Conservation (phyloP, 2,797 vertebrate species). For the Tauraco hartlaubi region DNA sequence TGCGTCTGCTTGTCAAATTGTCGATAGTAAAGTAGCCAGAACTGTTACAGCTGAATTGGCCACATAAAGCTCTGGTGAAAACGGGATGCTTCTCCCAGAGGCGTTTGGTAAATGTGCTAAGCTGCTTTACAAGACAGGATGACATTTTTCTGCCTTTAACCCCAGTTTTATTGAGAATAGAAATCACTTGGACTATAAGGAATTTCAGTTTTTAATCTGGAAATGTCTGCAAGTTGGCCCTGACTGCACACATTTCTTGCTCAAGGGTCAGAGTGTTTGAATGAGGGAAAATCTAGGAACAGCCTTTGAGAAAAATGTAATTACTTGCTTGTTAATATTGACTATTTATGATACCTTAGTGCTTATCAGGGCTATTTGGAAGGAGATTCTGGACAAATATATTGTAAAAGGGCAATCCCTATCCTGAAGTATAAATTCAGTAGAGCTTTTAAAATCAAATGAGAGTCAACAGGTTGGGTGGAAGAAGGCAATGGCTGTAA, state of each 20-base stretch:
- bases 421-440: neutral
- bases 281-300: neutral
- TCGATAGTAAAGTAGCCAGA: slow-evolving; percentile 39
- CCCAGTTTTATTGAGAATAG: slow-evolving; percentile 14
- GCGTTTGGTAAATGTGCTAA: slow-evolving; percentile 32
- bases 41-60: slow-evolving; percentile 63
- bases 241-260: neutral
- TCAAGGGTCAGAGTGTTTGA: neutral
- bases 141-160: slow-evolving; percentile 52
- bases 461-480: neutral
- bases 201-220: neutral
- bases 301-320: neutral
- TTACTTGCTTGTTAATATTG: neutral
- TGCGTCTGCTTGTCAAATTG: slow-evolving; percentile 57
- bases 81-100: slow-evolving; percentile 50
- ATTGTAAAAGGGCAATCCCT: neutral
- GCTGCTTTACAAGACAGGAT: slow-evolving; percentile 52
- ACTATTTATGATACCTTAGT: neutral
- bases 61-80: slow-evolving; percentile 58
- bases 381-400: neutral
- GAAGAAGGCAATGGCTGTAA: neutral
- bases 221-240: neutral
- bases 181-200: slow-evolving; percentile 11
- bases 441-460: neutral
- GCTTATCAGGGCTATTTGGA: neutral